Conservation (phyloP, 2,888 invertebrate genomes). For the Coenonympha arcania region DNA sequence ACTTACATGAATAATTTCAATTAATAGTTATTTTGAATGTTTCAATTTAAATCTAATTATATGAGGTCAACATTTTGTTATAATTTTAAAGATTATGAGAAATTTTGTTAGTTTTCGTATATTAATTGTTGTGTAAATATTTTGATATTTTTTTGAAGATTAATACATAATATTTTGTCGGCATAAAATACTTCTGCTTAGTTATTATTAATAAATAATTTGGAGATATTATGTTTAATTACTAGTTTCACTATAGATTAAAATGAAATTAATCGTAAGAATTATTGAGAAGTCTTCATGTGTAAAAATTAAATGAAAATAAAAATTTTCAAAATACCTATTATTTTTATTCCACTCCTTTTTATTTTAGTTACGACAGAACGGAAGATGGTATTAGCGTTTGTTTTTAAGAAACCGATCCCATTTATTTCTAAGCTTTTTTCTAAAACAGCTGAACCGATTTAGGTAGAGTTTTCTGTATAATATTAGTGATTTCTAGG, state of each 20-base stretch:
- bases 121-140: constrained; percentile 69
- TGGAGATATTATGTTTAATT: constrained; percentile 44
- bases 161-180: constrained; percentile 54
- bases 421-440: no score
- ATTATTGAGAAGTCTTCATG: constrained; percentile 58
- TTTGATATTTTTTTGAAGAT: constrained; percentile 55
- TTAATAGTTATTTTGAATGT: constrained; percentile 34
- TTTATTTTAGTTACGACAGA: no score
- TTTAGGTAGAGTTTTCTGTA: no score
- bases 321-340: constrained; percentile 54
- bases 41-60: no score
- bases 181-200: constrained; percentile 42
- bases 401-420: no score
- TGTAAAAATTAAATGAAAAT: constrained; percentile 64
- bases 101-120: constrained; percentile 34
- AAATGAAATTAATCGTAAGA: constrained; percentile 50
- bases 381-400: no score
- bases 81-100: constrained; percentile 51
- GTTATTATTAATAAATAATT: constrained; percentile 39
- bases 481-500: no score
- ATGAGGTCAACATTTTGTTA: constrained; percentile 39
- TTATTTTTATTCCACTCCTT: not conserved
- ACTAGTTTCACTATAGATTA: no score
- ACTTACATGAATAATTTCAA: constrained; percentile 29
- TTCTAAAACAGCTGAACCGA: no score